Evolutionary conservation across 2,113 vertebrate genomes (phyloP).

Genomic region (Heloderma charlesbogerti): DNA sequence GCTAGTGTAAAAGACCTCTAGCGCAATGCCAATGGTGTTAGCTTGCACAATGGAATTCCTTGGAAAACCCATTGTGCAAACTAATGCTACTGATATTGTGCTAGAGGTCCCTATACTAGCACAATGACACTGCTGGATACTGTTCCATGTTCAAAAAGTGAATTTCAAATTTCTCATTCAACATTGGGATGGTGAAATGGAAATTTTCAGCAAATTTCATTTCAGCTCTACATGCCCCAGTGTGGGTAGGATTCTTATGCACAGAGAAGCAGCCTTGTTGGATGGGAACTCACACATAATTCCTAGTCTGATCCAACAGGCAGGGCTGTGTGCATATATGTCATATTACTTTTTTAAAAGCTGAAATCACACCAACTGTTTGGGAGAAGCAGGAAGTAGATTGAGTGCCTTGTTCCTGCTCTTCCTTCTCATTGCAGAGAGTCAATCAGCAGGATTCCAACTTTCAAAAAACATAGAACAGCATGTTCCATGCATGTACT

Average conservation of each 20-base stretch:
- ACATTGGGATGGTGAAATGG: neutral
- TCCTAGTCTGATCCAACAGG: neutral
- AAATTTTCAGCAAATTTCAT: neutral
- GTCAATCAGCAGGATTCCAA: neutral
- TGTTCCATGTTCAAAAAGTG: neutral
- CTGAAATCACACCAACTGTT: neutral
- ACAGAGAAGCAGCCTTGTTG: neutral
- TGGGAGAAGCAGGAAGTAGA: neutral
- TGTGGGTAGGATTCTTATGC: neutral
- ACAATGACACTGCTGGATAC: no score
- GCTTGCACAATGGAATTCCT: no score
- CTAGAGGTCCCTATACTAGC: no score
- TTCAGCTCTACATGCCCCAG: neutral
- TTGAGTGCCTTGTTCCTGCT: neutral
- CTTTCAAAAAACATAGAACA: neutral
- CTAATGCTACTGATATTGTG: no score
- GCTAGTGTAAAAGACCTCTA: no score
- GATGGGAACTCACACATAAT: neutral
- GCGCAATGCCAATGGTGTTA: no score
- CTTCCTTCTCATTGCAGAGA: neutral
- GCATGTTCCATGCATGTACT: neutral
- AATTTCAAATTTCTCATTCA: slow-evolving; percentile 1
- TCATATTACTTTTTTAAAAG: neutral
- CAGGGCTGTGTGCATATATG: neutral
- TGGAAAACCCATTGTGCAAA: no score